Percentiles rank a stretch among this genome's conserved stretches.
Conservation (phyloP, 1,140 invertebrate species). For the Leptinotarsa defecta region DNA sequence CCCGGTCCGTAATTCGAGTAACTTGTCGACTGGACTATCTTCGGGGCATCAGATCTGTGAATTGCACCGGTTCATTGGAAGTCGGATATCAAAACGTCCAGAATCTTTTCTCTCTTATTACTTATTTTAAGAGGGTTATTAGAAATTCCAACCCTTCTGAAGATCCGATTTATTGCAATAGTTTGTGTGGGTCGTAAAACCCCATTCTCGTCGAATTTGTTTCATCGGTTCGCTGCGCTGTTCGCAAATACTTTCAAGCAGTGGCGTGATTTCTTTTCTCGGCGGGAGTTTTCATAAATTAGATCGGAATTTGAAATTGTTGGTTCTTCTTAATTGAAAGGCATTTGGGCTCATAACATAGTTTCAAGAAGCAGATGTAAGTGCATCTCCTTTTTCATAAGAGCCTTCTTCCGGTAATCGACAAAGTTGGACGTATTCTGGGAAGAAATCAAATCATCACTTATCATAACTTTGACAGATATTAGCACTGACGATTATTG, state of each 20-base stretch:
- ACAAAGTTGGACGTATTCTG: too few relatives aligned
- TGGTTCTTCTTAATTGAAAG: too few relatives aligned
- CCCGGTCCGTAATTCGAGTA: neutral
- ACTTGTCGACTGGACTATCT: neutral
- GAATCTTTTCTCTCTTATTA: conserved; percentile 9
- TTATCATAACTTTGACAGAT: too few relatives aligned
- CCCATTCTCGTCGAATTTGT: conserved; percentile 3
- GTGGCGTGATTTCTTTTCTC: neutral
- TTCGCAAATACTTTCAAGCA: neutral
- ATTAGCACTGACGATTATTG: too few relatives aligned
- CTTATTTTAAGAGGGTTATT: conserved; percentile 17
- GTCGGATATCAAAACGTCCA: neutral
- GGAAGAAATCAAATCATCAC: too few relatives aligned
- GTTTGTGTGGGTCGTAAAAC: conserved; percentile 1
- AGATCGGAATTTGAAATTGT: too few relatives aligned
- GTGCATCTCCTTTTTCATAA: too few relatives aligned
- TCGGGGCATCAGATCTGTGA: neutral
- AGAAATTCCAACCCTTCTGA: conserved; percentile 21
- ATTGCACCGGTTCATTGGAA: neutral
- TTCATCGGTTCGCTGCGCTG: conserved; percentile 1
- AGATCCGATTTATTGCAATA: conserved; percentile 20
- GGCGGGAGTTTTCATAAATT: neutral
- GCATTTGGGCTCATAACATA: too few relatives aligned
- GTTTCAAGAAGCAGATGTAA: too few relatives aligned
- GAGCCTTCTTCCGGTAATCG: too few relatives aligned